Base-by-base conservation (phyloP, 2,888 invertebrate genomes). In the Bruchidius siliquastri region DNA sequence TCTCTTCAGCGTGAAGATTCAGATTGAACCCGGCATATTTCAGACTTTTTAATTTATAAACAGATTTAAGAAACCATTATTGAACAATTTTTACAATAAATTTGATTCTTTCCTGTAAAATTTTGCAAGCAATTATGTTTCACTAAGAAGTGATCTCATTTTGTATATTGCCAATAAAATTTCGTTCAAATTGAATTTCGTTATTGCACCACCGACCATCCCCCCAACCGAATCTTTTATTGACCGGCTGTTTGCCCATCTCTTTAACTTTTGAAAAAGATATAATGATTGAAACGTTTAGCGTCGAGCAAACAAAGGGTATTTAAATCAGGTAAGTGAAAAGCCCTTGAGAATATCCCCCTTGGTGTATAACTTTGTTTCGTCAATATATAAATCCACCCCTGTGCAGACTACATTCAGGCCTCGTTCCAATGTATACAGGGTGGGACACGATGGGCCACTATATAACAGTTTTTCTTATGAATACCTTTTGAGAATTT, bases 351-450 rank as follows among this genome's bases (percentile, higher is more conserved):
- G 67, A 74, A 71, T 72, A 71, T 72, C 79, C 79, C 82, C 81
- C 79, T 79, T 82, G 80, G 78, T 79, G 77, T 79, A 78, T 77
- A 79, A 81, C 80, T 80, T 82, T 82, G 80, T 82, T 81, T 80
- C 80, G 76, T 79, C 79, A 80, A 80, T 82, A 77, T 49, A 49
- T 79, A 81, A 79, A 81, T 80, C 79, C 79, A 77, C 81, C 81
- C 81, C 79, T 78, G 49, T 49, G 49, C 49, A 49, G 49, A 49
- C 49, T 49, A 49, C 49, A 13, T 18, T 4, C 49, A 49, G 49
- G 49, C 49, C 18, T 49, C 26, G 49, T 13, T 49, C 8, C 8
- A 49, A 49, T 13, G 30, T 30, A 49, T 49, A 49, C 49, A 49
- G 49, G 49, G 49, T 49, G 49, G 49, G 3, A 13, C 18, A 13